Percentiles rank a stretch among this genome's conserved stretches.
Evolutionary conservation across 2,888 invertebrate genomes (phyloP).

Genomic region (Sclerodermus sp.): DNA sequence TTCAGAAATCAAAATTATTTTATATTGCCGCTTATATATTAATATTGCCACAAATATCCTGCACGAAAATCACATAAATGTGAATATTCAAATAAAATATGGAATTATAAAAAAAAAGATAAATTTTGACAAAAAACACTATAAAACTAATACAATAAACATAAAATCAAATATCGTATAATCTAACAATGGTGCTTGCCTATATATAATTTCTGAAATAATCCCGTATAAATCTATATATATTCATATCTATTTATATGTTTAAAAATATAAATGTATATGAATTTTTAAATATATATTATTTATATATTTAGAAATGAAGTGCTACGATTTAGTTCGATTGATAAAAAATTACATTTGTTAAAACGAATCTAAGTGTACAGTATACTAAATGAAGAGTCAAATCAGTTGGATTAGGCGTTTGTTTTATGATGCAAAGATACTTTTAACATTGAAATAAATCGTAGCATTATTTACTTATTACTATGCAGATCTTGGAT

Average conservation of each 20-base stretch:
- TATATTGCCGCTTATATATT: slow-evolving; percentile 33
- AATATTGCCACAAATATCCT: slow-evolving; percentile 53
- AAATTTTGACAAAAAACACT: slow-evolving; percentile 30
- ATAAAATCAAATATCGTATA: slow-evolving; percentile 27
- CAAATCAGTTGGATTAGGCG: too few relatives aligned
- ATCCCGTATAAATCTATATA: not conserved
- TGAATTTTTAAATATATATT: too few relatives aligned
- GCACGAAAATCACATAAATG: slow-evolving; percentile 38
- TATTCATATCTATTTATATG: too few relatives aligned
- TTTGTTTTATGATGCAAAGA: too few relatives aligned
- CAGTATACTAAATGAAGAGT: too few relatives aligned
- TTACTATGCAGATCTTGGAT: not conserved
- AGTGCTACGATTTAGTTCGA: too few relatives aligned
- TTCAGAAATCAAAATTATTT: slow-evolving; percentile 38
- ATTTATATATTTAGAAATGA: too few relatives aligned
- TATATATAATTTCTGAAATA: slow-evolving; percentile 20
- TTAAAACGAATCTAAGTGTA: too few relatives aligned
- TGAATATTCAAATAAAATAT: slow-evolving; percentile 45
- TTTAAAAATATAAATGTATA: too few relatives aligned
- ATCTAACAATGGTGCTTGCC: slow-evolving; percentile 30
- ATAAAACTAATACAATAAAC: slow-evolving; percentile 27
- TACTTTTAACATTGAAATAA: not conserved
- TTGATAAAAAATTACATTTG: too few relatives aligned
- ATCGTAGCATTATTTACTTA: too few relatives aligned
- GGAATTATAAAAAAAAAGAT: slow-evolving; percentile 28